phyloP scores from a whole-genome alignment of 2,113 vertebrate genomes.

The Anarhynchus alexandrinus region DNA sequence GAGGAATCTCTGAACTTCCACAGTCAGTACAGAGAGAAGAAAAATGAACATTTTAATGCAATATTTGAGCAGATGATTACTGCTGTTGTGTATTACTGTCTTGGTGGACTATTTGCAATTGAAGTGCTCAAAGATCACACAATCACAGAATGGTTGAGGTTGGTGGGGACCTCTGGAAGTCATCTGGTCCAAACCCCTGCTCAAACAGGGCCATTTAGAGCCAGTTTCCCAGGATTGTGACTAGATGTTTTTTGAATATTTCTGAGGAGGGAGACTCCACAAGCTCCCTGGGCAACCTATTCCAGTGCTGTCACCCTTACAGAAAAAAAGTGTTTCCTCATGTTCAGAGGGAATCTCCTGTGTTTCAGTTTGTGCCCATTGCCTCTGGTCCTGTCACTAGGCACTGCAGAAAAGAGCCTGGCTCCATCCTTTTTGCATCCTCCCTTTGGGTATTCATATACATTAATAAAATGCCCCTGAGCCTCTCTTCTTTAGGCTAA shows the following conservation, averaged over 20 bases:
- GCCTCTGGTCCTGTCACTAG: neutral
- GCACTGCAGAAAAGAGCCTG: neutral
- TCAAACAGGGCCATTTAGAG: neutral
- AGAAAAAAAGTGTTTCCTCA: neutral
- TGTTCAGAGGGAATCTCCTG: neutral
- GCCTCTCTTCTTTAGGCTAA: neutral
- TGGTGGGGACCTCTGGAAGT: neutral
- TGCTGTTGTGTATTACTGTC: neutral
- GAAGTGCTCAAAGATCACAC: neutral
- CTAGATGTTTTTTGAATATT: neutral
- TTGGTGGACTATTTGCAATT: neutral
- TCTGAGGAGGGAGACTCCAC: neutral
- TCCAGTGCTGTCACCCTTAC: neutral
- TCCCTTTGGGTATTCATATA: neutral
- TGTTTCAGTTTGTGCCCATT: neutral
- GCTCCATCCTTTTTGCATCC: neutral
- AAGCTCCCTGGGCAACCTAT: neutral
- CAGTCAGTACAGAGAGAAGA: neutral
- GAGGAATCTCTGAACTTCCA: neutral
- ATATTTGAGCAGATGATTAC: neutral
- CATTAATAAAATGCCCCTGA: neutral
- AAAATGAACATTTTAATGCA: neutral
- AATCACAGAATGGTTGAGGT: neutral
- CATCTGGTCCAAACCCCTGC: neutral
- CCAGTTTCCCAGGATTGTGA: neutral